Evolutionary conservation across 1,140 invertebrate species (phyloP), one percentile per base, ranked within the genome.

Genomic region (Alviniconcha marisindica): DNA sequence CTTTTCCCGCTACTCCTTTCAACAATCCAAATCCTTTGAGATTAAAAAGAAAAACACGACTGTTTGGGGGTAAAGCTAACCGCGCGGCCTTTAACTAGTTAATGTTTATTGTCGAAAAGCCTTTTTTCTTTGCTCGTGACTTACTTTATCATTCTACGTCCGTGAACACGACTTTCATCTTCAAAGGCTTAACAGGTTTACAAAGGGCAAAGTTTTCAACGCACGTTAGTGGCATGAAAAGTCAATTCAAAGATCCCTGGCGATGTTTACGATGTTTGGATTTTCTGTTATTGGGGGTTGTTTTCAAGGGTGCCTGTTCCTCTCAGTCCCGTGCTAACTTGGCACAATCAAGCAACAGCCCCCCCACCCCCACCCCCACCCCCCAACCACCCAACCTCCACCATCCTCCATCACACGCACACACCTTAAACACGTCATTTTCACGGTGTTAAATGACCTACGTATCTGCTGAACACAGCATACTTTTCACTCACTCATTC

Each of bases 51-150:
- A 63, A 63, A 63, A 63, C 24, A 63, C n/a, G 60, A 63, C 10
- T 63, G 44, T 63, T 12, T n/a, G 60, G n/a, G 60, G 60, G 60
- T 63, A 63, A 63, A n/a, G 60, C 60, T 63, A 63, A 63, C n/a
- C n/a, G n/a, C 60, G 60, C 44, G 10, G 21, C 24, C 28, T 63
- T n/a, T 63, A 63, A 63, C 7, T n/a, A 24, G 60, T 63, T n/a
- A 63, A 24, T n/a, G 60, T 63, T 63, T 63, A 31, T 31, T 24
- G 28, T n/a, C 21, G 24, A 10, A 63, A 63, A 48, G 7, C 44
- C 44, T 48, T 18, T 48, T 18, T 63, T n/a, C 28, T 63, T n/a
- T 63, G 7, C 7, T 63, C 60, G 60, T 63, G 60, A 63, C 24
- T 63, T 63, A 63, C 60, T 63, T 63, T 63, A 24, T 14, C 28